Evolutionary conservation across 2,888 invertebrate species (phyloP).

Genomic region (Lissocephala sabroskyi): DNA sequence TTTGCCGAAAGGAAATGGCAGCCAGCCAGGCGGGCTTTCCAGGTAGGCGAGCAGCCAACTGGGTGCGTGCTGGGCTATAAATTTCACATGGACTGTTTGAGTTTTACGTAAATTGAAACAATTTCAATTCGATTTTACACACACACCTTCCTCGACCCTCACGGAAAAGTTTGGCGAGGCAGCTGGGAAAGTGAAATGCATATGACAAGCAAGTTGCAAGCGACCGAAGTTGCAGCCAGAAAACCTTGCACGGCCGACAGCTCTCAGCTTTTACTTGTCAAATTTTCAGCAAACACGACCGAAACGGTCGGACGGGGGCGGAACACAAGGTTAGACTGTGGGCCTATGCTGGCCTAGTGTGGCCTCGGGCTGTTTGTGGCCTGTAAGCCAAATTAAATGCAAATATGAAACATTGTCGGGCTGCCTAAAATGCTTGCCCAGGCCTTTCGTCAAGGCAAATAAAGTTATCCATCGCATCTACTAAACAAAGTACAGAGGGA

Average conservation of each 20-base stretch:
- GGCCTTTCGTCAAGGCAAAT: constrained; percentile 33
- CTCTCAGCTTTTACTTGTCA: too few species aligned
- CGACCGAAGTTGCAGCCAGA: too few species aligned
- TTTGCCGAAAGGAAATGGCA: too few species aligned
- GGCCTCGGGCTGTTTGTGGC: too few species aligned
- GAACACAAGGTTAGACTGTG: too few species aligned
- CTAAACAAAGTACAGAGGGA: neutral
- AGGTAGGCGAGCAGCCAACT: constrained; percentile 6
- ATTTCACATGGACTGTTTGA: constrained; percentile 32
- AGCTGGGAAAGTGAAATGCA: too few species aligned
- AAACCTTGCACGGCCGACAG: too few species aligned
- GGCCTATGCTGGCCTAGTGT: too few species aligned
- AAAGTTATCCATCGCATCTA: neutral
- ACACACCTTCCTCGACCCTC: neutral
- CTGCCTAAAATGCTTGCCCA: constrained; percentile 37
- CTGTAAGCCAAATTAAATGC: constrained; percentile 45
- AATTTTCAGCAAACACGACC: too few species aligned
- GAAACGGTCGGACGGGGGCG: too few species aligned
- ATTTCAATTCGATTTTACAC: constrained; percentile 49
- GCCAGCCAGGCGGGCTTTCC: constrained; percentile 1
- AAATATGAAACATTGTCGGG: constrained; percentile 50
- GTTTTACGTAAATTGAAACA: constrained; percentile 54
- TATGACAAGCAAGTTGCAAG: too few species aligned
- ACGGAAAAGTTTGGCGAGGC: too few species aligned
- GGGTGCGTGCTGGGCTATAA: constrained; percentile 19